Percentiles rank a stretch among this genome's conserved stretches.
These are phyloP conservation scores for Mythimna vitellina DNA, from an alignment of 2,888 invertebrate genomes.

Conservation along the genomic window DNA sequence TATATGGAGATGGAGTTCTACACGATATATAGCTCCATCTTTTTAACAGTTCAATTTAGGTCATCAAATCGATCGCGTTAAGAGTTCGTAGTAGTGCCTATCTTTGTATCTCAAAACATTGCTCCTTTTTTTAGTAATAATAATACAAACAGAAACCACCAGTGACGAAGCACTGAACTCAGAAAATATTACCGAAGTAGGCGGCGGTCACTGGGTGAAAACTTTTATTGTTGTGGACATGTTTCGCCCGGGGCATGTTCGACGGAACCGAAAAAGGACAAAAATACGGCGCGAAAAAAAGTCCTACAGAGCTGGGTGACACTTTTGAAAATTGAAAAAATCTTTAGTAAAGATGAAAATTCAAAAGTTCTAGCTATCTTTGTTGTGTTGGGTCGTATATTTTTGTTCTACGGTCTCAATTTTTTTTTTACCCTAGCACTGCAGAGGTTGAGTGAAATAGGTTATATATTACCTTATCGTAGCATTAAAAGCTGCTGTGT, in stretches of 20 bases:
- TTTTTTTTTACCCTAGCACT: slow-evolving; percentile 10
- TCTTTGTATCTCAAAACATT: not conserved
- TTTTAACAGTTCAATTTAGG: too few relatives aligned
- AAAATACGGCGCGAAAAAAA: slow-evolving; percentile 12
- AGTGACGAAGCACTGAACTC: slow-evolving; percentile 1
- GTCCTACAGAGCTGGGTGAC: not conserved
- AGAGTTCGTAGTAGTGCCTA: not conserved
- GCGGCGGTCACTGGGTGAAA: slow-evolving; percentile 18
- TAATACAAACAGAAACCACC: slow-evolving; percentile 21
- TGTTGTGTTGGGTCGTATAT: not conserved
- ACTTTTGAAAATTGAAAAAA: slow-evolving; percentile 28
- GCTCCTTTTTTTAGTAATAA: slow-evolving; percentile 14
- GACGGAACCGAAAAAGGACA: slow-evolving; percentile 21
- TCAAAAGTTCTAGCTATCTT: not conserved
- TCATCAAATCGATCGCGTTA: too few relatives aligned
- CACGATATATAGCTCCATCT: too few relatives aligned
- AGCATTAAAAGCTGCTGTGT: not conserved
- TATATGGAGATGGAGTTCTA: too few relatives aligned
- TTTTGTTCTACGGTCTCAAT: not conserved
- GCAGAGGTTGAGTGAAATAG: slow-evolving; percentile 11
- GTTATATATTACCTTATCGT: slow-evolving; percentile 24
- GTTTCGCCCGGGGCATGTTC: slow-evolving; percentile 33
- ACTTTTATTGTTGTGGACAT: slow-evolving; percentile 48
- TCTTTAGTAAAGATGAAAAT: slow-evolving; percentile 24
- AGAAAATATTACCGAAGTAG: slow-evolving; percentile 17